Evolutionary conservation across 2,888 invertebrate species (phyloP), one percentile per base, ranked within the genome.

Genomic region (Acleris holmiana): DNA sequence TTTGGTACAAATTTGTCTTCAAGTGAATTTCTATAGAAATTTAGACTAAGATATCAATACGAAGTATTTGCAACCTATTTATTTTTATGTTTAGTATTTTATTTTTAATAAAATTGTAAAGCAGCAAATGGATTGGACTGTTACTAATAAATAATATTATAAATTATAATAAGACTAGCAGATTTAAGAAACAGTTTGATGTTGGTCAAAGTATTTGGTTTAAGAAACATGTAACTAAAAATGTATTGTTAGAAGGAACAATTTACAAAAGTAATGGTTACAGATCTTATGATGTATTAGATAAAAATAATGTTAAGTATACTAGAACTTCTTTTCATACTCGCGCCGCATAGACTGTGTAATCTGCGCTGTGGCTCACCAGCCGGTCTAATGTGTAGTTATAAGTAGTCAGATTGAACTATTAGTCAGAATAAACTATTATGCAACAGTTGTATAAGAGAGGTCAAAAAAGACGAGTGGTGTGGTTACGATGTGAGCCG

Each of bases 151-250:
- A 10, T 1, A 50, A 29, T 50, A n/a, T 25, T 8, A 25, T 1
- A 15, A 50, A 50, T 15, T 50, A 50, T 17, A 50, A 29, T 25
- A 25, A 23, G 25, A 50, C 3, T 5, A 17, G 6, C 1, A 29
- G 25, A 50, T 1, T 0, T 50, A 50, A 50, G 7, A 29, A 50
- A n/a, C 4, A 29, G 2, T 50, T 50, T 25, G 6, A 6, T 19
- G 15, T 25, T 5, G 50, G 50, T 25, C 50, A 50, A 29, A 50
- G n/a, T 13, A 8, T 50, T 2, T 50, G 50, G 50, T 50, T 50
- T 17, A 50, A 50, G 6, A 25, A 50, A 50, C 25, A 50, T n/a
- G n/a, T 23, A 3, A 23, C 0, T 50, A 25, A n/a, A 17, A 50
- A 50, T 50, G 3, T n/a, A 2, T 50, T 25, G 50, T 4, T 5